phyloP scores from a whole-genome alignment of 2,797 vertebrate species.

The Tenualosa thibaudeaui region DNA sequence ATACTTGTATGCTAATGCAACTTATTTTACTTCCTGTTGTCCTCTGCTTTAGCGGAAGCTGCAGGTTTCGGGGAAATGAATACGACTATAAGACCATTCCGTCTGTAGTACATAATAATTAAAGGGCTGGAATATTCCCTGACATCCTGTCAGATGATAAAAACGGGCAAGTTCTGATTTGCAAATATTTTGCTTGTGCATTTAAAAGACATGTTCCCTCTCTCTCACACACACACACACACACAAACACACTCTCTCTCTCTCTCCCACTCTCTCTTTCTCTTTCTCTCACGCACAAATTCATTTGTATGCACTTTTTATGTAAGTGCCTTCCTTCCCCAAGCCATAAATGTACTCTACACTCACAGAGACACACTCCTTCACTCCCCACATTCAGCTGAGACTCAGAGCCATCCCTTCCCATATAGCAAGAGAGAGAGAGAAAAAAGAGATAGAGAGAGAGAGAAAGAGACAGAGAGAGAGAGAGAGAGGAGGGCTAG shows the following conservation, averaged over 20 bases:
- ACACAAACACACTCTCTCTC: neutral
- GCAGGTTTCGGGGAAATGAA: neutral
- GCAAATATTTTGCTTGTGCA: constrained; percentile 14
- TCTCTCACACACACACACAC: neutral
- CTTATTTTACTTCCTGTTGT: neutral
- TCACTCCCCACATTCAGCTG: neutral
- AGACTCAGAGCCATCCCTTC: neutral
- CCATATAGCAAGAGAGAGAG: neutral
- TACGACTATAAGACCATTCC: neutral
- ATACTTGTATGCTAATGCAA: neutral
- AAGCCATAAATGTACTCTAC: constrained; percentile 3
- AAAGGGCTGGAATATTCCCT: neutral
- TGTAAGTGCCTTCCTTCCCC: neutral
- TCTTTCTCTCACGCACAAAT: neutral
- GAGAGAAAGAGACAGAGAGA: too few species aligned
- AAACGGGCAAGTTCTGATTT: neutral
- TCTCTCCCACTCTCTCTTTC: neutral
- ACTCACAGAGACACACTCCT: neutral
- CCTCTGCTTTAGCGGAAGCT: neutral
- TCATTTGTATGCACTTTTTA: neutral
- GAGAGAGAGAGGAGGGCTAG: too few species aligned
- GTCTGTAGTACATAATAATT: neutral
- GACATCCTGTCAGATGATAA: constrained; percentile 10
- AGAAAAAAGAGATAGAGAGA: too few species aligned
- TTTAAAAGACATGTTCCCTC: neutral